Percentiles rank a stretch among this genome's conserved stretches.
phyloP scores from a whole-genome alignment of 2,797 vertebrate species.

The Dicrostonyx torquatus region DNA sequence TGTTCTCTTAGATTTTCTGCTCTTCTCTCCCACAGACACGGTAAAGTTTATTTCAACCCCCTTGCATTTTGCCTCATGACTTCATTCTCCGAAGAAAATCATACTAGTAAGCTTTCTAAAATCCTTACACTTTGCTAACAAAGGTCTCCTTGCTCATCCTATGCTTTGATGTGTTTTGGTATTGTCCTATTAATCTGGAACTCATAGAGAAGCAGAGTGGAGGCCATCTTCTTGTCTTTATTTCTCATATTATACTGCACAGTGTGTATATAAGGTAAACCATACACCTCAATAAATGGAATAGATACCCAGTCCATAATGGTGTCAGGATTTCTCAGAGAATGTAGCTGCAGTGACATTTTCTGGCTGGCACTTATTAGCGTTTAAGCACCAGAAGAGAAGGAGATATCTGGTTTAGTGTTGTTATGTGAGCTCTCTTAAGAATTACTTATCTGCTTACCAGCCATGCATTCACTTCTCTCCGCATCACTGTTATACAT shows the following conservation, averaged over 20 bases:
- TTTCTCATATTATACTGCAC: not conserved
- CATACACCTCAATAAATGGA: not conserved
- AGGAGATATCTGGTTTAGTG: not conserved
- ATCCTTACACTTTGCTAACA: not conserved
- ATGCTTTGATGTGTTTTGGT: not conserved
- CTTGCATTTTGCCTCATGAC: not conserved
- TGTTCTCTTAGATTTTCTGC: not conserved
- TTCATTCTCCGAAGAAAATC: not conserved
- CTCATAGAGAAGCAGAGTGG: not conserved
- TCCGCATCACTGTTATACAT: not conserved
- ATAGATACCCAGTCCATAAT: slow-evolving; percentile 42
- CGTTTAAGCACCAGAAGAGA: slow-evolving; percentile 11
- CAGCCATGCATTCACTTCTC: not conserved
- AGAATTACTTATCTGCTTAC: slow-evolving; percentile 31
- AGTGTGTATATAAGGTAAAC: not conserved
- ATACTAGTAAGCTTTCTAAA: not conserved
- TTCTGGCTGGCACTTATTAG: slow-evolving; percentile 30
- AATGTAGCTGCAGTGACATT: slow-evolving; percentile 46
- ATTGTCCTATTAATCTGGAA: not conserved
- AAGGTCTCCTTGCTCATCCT: not conserved
- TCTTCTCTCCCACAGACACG: not conserved
- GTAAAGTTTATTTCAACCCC: not conserved
- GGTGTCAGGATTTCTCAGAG: slow-evolving; percentile 46
- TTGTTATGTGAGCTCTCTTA: not conserved
- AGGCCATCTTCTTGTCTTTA: not conserved